Evolutionary conservation across 2,888 invertebrate genomes (phyloP).

Genomic region (Erebia ligea): DNA sequence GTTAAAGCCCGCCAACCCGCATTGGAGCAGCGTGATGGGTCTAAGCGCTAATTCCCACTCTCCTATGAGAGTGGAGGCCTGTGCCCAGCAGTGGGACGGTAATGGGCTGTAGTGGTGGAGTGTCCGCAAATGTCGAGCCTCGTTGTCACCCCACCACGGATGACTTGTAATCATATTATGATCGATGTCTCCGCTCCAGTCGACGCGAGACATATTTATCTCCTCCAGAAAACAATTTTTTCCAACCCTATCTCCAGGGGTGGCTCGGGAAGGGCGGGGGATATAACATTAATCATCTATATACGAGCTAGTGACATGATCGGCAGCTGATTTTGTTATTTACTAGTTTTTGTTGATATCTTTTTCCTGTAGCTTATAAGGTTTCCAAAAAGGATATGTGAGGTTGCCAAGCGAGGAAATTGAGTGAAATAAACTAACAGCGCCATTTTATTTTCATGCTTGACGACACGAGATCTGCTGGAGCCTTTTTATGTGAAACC

Average conservation of each 20-base stretch:
- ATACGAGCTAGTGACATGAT: slow-evolving; percentile 22
- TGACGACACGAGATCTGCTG: too few relatives aligned
- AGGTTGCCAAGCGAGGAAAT: too few relatives aligned
- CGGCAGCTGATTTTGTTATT: slow-evolving; percentile 20
- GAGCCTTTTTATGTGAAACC: too few relatives aligned
- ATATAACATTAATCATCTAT: slow-evolving; percentile 33
- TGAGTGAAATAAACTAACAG: too few relatives aligned
- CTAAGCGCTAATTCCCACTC: too few relatives aligned
- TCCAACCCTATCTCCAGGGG: slow-evolving; percentile 25
- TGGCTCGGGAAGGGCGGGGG: slow-evolving; percentile 13
- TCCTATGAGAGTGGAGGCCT: too few relatives aligned
- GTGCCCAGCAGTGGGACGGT: too few relatives aligned
- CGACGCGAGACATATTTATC: slow-evolving; percentile 41
- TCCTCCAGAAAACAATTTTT: slow-evolving; percentile 38
- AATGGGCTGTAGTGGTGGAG: not conserved
- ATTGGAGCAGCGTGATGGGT: too few relatives aligned
- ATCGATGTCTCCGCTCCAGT: slow-evolving; percentile 41
- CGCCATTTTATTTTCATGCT: too few relatives aligned
- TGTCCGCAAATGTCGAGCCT: not conserved
- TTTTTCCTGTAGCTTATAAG: not conserved
- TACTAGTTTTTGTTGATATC: slow-evolving; percentile 12
- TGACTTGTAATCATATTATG: slow-evolving; percentile 44
- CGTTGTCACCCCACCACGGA: slow-evolving; percentile 31
- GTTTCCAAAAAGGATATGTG: too few relatives aligned
- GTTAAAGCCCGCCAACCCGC: too few relatives aligned